Percentiles rank a stretch among this genome's conserved stretches.
phyloP scores from a whole-genome alignment of 2,113 vertebrate genomes.

The Nothoprocta pentlandii region DNA sequence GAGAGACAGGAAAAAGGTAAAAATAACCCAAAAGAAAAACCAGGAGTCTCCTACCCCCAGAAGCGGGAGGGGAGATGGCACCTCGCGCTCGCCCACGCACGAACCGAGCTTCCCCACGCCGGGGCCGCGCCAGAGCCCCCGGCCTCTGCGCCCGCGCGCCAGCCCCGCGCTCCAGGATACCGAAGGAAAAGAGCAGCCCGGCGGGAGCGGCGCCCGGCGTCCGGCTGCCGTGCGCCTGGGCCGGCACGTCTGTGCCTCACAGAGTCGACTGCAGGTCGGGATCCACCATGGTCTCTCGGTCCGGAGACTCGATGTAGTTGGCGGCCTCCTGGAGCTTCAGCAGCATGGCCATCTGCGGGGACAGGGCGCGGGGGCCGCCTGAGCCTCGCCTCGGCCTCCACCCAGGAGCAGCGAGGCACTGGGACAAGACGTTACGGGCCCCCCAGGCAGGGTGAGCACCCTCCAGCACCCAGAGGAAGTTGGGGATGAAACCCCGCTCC shows the following conservation, averaged over 20 bases:
- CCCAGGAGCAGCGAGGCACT: not conserved
- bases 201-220: not conserved
- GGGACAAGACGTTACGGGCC: rapidly evolving
- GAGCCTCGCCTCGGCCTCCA: no score
- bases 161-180: constrained; percentile 4
- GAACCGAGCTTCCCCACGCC: constrained; percentile 19
- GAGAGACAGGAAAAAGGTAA: constrained; percentile 50
- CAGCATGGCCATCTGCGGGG: constrained; percentile 94
- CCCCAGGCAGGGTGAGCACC: no score
- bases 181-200: constrained; percentile 52
- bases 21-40: constrained; percentile 52
- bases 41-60: constrained; percentile 69
- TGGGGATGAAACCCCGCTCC: not conserved
- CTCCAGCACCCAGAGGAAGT: not conserved
- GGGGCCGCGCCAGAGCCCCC: not conserved
- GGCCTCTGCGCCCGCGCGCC: constrained; percentile 20
- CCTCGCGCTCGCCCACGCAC: not conserved
- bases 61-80: constrained; percentile 5
- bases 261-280: constrained; percentile 87
- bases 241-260: constrained; percentile 55
- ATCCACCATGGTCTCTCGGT: constrained; percentile 88
- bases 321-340: constrained; percentile 97
- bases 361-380: not conserved
- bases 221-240: constrained; percentile 39
- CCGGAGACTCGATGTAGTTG: constrained; percentile 96